Evolutionary conservation across 2,113 vertebrate genomes (phyloP).

Genomic region (Gambusia affinis): DNA sequence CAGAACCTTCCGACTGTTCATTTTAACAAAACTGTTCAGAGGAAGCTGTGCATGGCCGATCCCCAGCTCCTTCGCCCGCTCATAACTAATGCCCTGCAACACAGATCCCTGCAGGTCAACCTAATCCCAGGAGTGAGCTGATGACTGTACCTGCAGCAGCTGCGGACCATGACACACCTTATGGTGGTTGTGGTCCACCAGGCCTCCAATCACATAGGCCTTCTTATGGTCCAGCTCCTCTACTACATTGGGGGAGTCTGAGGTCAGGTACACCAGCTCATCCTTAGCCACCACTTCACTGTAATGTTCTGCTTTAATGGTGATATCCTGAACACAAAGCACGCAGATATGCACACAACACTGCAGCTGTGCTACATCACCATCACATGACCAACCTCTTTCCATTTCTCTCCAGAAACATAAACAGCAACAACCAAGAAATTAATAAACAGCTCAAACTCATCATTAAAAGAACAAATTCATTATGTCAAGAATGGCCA

Average conservation of each 20-base stretch:
- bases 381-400: no score
- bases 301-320: constrained; percentile 87
- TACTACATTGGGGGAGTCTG: constrained; percentile 92
- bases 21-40: constrained; percentile 91
- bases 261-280: constrained; percentile 94
- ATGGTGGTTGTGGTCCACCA: constrained; percentile 98
- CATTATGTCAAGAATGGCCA: no score
- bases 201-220: constrained; percentile 94
- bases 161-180: constrained; percentile 80
- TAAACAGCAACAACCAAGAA: no score
- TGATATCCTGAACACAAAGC: constrained; percentile 84
- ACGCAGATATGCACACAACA: neutral
- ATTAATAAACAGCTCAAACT: no score
- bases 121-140: no score
- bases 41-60: constrained; percentile 94
- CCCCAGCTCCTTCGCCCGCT: constrained; percentile 86
- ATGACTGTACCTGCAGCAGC: no score
- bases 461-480: no score
- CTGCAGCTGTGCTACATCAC: no score
- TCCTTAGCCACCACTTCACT: constrained; percentile 86
- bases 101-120: neutral
- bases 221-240: constrained; percentile 89
- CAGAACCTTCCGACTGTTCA: constrained; percentile 97
- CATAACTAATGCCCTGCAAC: constrained; percentile 89
- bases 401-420: no score